Evolutionary conservation across 1,140 invertebrate species (phyloP).

Genomic region (Drosophila kurseongensis): DNA sequence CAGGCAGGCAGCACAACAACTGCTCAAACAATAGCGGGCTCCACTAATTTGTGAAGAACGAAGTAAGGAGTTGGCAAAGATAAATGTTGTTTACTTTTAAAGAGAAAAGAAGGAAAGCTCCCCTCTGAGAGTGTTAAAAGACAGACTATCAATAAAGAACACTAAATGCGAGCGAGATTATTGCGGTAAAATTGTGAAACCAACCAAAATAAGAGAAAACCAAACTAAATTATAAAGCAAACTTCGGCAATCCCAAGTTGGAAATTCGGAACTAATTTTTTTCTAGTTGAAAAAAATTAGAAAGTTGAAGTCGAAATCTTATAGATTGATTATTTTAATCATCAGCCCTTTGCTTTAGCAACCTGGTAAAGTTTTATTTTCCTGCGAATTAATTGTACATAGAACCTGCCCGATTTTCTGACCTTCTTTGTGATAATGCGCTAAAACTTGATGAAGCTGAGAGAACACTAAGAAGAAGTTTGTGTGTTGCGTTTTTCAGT

Average conservation of each 20-base stretch:
- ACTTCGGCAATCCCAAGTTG: too few relatives aligned
- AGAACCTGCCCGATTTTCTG: conserved; percentile 1
- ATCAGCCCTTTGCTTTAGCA: background rate
- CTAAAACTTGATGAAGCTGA: conserved; percentile 3
- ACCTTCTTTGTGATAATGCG: too few relatives aligned
- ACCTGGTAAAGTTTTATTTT: background rate
- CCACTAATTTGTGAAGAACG: conserved; percentile 20
- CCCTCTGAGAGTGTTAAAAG: conserved; percentile 6
- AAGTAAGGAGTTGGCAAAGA: conserved; percentile 14
- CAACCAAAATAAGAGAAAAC: background rate
- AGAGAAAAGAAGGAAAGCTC: conserved; percentile 3
- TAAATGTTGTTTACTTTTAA: conserved; percentile 6
- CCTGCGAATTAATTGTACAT: conserved; percentile 5
- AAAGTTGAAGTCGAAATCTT: background rate
- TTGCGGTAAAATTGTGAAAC: background rate
- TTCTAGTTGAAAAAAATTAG: too few relatives aligned
- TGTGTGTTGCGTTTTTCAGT: too few relatives aligned
- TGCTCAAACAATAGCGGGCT: conserved; percentile 7
- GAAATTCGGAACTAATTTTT: background rate
- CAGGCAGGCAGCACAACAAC: conserved; percentile 5
- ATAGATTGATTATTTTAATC: conserved; percentile 16
- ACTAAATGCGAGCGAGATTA: background rate
- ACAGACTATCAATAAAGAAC: conserved; percentile 7
- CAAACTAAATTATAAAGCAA: background rate
- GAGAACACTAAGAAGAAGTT: background rate